Evolutionary conservation across 2,888 invertebrate genomes (phyloP).

Genomic region (Thumatha senex): DNA sequence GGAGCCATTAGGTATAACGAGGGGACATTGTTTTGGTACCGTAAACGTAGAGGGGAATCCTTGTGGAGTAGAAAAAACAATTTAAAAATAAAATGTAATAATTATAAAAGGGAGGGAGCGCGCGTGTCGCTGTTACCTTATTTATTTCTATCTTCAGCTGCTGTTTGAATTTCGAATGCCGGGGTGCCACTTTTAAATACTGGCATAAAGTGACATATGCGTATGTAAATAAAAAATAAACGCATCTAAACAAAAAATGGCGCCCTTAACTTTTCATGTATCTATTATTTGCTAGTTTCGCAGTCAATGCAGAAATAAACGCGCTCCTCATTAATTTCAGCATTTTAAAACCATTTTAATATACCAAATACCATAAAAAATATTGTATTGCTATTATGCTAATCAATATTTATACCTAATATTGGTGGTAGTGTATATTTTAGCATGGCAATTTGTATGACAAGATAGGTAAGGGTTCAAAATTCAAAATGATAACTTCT

Average conservation of each 20-base stretch:
- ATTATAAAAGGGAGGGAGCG: slow-evolving; percentile 79
- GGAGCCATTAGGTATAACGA: slow-evolving; percentile 64
- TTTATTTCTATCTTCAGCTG: slow-evolving; percentile 79
- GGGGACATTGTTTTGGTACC: slow-evolving; percentile 75
- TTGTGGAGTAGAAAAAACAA: slow-evolving; percentile 79
- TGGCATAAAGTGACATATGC: slow-evolving; percentile 61
- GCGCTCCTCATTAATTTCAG: too few species aligned
- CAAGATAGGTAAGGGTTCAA: too few species aligned
- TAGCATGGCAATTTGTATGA: too few species aligned
- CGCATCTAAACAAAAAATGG: slow-evolving; percentile 28
- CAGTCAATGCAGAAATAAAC: too few species aligned
- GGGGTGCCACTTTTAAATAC: slow-evolving; percentile 39
- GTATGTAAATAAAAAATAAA: slow-evolving; percentile 42
- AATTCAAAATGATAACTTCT: too few species aligned
- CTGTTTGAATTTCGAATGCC: slow-evolving; percentile 67
- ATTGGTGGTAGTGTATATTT: too few species aligned
- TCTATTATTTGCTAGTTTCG: too few species aligned
- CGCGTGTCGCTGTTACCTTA: slow-evolving; percentile 77
- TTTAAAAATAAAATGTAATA: slow-evolving; percentile 83
- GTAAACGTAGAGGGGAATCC: slow-evolving; percentile 74
- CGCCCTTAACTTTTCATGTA: not conserved
- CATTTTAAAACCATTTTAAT: too few species aligned
- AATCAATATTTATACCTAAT: too few species aligned
- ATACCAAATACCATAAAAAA: too few species aligned
- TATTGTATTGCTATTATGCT: too few species aligned